Base-by-base conservation (phyloP, 2,797 vertebrate genomes). In the Lemur catta region DNA sequence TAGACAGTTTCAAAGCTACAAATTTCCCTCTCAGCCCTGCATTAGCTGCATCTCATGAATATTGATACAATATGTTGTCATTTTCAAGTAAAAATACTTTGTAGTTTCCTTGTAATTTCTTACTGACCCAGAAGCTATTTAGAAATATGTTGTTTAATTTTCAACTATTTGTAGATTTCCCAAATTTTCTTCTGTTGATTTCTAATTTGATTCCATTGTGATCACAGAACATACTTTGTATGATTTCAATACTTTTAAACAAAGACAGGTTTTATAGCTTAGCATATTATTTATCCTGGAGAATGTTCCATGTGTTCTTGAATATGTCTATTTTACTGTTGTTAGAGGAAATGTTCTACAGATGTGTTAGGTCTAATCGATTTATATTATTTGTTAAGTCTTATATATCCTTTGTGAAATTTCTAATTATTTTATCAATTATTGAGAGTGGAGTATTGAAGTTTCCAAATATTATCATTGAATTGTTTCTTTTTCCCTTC, bases 81-180 rank as follows among this genome's bases (percentile, higher is more conserved):
- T 79, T 67, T 87, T 79, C 48, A 91, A 30, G 28, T 94, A 48
- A 89, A 94, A 89, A 79, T 67, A 63, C 4, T 26, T 55, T 59
- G 38, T 79, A 90, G 41, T 48, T 97, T 85, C 71, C 59, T 85
- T 87, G 7, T 91, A 18, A 95, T 48, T 91, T 85, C 38, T 87
- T 88, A 71, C 43, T 69, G 41, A 93, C 4, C 12, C 17, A 84
- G 28, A 90, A 3, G 9, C 15, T 65, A 80, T 33, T 86, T 78
- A 82, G 50, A 89, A 92, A 71, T 30, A 35, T 65, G 38, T 18
- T 89, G 33, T 41, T 72, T 95, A 48, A 81, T 41, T 55, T 94
- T 71, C 30, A 76, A 92, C 33, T 63, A 76, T 48, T 61, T 92
- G 59, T n/a, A 84, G 2, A 57, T 72, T 55, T 69, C 74, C 7